These are phyloP conservation scores for Apamea epomidion DNA, from an alignment of 2,888 invertebrate genomes.

Conservation along the genomic window DNA sequence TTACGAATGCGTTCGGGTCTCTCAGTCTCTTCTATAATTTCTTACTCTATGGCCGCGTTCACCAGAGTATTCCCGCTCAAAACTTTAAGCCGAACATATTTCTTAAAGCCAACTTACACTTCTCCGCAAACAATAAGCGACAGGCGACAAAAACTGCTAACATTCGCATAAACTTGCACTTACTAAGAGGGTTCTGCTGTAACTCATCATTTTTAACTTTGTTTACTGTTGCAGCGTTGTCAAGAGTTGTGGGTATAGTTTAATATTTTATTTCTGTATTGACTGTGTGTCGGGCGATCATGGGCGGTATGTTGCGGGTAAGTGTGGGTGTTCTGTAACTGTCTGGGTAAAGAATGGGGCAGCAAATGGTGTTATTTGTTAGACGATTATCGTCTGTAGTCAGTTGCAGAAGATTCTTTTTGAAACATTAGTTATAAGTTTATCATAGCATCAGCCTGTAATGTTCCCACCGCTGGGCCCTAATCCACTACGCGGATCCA, in stretches of 20 bases:
- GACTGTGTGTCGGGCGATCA: background rate
- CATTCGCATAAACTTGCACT: conserved; percentile 56
- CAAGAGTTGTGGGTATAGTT: conserved; percentile 34
- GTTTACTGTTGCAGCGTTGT: conserved; percentile 24
- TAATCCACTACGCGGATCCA: background rate
- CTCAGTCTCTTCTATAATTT: background rate
- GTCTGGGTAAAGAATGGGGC: background rate
- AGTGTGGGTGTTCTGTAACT: background rate
- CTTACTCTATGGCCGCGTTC: background rate
- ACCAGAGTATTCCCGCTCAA: conserved; percentile 36
- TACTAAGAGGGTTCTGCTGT: conserved; percentile 59
- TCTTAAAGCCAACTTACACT: conserved; percentile 52
- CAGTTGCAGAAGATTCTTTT: too few species aligned
- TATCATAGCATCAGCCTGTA: background rate
- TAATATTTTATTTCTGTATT: conserved; percentile 45
- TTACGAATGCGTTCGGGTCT: background rate
- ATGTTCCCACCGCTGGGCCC: background rate
- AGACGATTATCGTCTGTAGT: background rate
- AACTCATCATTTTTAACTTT: conserved; percentile 64
- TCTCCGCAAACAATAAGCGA: conserved; percentile 35
- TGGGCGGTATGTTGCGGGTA: background rate
- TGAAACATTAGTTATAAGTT: background rate
- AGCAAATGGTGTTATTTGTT: background rate
- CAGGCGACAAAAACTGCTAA: conserved; percentile 37
- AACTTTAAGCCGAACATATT: conserved; percentile 49